A percentile compares a stretch with the other conserved stretches of the same genome.
These are phyloP conservation scores for Mus pahari DNA, from an alignment of 2,113 vertebrate genomes.

Conservation along the genomic window DNA sequence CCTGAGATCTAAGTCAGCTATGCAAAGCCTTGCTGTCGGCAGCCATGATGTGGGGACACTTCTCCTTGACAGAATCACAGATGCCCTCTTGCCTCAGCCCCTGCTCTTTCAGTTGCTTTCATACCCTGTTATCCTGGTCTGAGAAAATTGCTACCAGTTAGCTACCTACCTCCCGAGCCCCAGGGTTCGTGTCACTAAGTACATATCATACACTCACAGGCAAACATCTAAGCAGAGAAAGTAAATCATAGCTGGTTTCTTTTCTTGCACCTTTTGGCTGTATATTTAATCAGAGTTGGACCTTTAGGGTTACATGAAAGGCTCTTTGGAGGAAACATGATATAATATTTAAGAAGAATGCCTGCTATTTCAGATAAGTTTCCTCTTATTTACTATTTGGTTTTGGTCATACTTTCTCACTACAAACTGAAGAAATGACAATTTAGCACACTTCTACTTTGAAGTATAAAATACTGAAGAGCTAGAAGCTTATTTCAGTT, in stretches of 20 bases:
- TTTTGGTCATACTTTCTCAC: background rate
- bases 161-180: background rate
- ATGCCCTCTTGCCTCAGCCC: background rate
- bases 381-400: background rate
- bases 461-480: slow-evolving; percentile 57
- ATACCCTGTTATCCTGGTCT: background rate
- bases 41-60: rapidly evolving
- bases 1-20: rapidly evolving
- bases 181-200: background rate
- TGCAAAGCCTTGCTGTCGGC: background rate
- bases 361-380: slow-evolving; percentile 25
- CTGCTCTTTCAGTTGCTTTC: background rate
- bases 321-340: slow-evolving; percentile 45
- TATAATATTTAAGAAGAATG: slow-evolving; percentile 6
- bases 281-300: slow-evolving; percentile 41
- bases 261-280: background rate
- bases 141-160: background rate
- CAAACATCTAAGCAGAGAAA: background rate
- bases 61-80: background rate
- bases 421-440: slow-evolving; percentile 41
- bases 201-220: background rate
- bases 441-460: slow-evolving; percentile 24
- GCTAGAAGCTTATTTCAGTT: slow-evolving; percentile 69
- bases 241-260: background rate
- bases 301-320: slow-evolving; percentile 73